Evolutionary conservation across 2,888 invertebrate genomes (phyloP).

Genomic region (Keiferia lycopersicella): DNA sequence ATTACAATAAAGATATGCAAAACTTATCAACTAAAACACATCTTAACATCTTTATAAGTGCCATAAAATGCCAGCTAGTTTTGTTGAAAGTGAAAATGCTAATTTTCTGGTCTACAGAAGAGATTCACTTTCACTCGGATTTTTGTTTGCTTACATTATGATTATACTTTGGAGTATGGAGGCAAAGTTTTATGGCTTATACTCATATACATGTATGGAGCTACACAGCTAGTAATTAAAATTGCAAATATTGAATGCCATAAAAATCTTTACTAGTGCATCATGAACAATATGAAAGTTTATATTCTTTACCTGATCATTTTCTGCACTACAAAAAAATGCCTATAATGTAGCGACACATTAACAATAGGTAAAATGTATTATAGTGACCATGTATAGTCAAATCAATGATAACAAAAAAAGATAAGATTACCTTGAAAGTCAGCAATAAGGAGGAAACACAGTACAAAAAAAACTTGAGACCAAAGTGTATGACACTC

Average conservation of each 20-base stretch:
- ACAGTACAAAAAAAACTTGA: neutral
- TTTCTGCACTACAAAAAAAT: neutral
- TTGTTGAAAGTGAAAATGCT: conserved; percentile 16
- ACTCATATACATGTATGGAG: too few species aligned
- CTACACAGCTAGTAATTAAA: too few species aligned
- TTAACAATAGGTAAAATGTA: neutral
- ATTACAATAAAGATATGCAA: too few species aligned
- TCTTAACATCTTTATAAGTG: neutral
- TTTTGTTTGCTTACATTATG: conserved; percentile 11
- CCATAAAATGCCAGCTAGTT: conserved; percentile 6
- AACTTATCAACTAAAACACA: neutral
- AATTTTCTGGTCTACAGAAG: conserved; percentile 2
- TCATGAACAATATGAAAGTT: too few species aligned
- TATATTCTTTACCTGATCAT: too few species aligned
- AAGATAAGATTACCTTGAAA: neutral
- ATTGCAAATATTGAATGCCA: too few species aligned
- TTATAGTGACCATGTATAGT: neutral
- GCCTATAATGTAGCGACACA: neutral
- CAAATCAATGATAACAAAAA: neutral
- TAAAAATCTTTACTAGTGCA: too few species aligned
- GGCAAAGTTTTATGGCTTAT: neutral
- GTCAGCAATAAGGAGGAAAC: neutral
- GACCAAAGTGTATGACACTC: neutral
- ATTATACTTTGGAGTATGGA: neutral
- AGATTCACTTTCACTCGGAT: conserved; percentile 10